Base-by-base conservation (phyloP, 2,797 vertebrate species). In the Enteromius treurensis region DNA sequence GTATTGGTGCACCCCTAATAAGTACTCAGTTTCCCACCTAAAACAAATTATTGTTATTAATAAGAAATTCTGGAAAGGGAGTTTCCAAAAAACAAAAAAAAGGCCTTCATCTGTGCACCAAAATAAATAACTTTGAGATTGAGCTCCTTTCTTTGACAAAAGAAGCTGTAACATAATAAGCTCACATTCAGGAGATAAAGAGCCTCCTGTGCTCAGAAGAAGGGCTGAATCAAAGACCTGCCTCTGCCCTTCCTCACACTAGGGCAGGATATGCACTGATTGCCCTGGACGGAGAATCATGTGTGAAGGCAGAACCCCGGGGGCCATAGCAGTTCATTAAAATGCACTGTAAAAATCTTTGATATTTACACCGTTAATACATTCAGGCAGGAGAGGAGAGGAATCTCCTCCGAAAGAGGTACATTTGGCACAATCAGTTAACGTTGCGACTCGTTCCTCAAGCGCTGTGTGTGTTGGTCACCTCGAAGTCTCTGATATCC, bases 341-440 rank as follows among this genome's bases (percentile, higher is more conserved):
- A 91, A 93, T 89, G 84, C 88, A 92, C 88, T 85, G 89, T 92
- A 90, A 87, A 93, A 92, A 92, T 29, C 62, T 80, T 60, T 82
- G 83, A 88, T 92, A 93, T 92, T 92, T 93, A 94, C 92, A 88
- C 69, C 58, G 40, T 83, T 86, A 87, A 87, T 87, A 92, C 91
- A 93, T 92, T 93, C 91, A 92, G 84, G 82, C 85, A 67, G 80
- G 93, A 85, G 84, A 89, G 88, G 90, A 91, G 88, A 85, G 45
- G 84, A 78, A 32, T 87, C 90, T 91, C 83, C 88, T 88, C 87
- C 62, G n/a, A 88, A 91, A 83, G 91, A 92, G 91, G 91, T 92
- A 91, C 87, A 88, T 84, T 92, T 92, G 91, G 91, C 90, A 91
- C 86, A 89, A 84, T 84, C 60, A 80, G 82, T 79, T 34, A 10